Conservation (phyloP, 2,113 vertebrate genomes). For the Rana temporaria region DNA sequence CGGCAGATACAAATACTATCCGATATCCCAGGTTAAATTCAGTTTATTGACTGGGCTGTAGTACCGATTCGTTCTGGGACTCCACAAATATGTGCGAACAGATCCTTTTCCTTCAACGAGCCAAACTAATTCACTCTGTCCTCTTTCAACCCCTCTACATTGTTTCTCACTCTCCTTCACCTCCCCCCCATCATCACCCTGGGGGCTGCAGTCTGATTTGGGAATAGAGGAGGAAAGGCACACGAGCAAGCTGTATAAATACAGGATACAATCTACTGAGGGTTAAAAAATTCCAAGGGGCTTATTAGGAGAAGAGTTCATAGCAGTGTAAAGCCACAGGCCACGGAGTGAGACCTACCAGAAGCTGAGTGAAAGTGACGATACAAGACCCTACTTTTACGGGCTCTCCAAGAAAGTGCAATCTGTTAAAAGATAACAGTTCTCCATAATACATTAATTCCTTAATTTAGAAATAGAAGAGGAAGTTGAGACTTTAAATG, state of each 20-base stretch:
- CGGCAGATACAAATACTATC: background rate
- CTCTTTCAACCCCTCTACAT: conserved; percentile 27
- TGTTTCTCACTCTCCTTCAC: conserved; percentile 6
- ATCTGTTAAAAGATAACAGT: too few relatives aligned
- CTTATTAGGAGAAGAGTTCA: background rate
- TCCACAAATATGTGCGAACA: background rate
- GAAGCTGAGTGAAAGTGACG: background rate
- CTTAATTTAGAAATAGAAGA: too few relatives aligned
- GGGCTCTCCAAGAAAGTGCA: too few relatives aligned
- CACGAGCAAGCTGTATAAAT: conserved; percentile 51
- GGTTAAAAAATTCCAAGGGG: background rate
- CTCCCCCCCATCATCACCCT: conserved; percentile 51
- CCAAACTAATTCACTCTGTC: background rate
- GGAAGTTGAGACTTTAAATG: too few relatives aligned
- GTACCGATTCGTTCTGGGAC: background rate
- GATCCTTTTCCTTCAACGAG: background rate
- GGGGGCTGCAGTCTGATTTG: conserved; percentile 45
- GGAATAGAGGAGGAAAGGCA: conserved; percentile 41
- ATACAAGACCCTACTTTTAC: background rate
- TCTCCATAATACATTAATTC: too few relatives aligned
- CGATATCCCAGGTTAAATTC: background rate
- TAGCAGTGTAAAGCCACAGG: background rate
- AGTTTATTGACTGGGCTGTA: background rate
- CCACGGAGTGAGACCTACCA: background rate
- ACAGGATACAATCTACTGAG: conserved; percentile 20